phyloP scores from a whole-genome alignment of 2,888 invertebrate genomes.

The Melangyna quadrimaculata region DNA sequence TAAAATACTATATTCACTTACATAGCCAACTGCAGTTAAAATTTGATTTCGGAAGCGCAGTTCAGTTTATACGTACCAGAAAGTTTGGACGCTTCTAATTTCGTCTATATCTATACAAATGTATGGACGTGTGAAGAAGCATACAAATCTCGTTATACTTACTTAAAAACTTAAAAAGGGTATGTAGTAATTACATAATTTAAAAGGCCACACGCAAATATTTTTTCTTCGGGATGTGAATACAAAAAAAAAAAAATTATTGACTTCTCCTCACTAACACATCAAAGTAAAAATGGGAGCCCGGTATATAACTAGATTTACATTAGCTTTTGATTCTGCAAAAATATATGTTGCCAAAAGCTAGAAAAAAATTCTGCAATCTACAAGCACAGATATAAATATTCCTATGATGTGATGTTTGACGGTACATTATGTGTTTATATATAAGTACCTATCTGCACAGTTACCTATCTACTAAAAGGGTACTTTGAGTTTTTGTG shows the following conservation, averaged over 20 bases:
- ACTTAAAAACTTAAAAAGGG: too few species aligned
- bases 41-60: too few species aligned
- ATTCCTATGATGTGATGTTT: not conserved
- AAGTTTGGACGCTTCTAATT: too few species aligned
- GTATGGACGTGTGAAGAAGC: not conserved
- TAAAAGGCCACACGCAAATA: not conserved
- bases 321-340: slow-evolving; percentile 24
- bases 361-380: slow-evolving; percentile 17
- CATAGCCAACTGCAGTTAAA: too few species aligned
- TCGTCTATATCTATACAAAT: too few species aligned
- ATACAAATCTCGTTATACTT: not conserved
- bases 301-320: not conserved
- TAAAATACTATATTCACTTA: too few species aligned
- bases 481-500: slow-evolving; percentile 61
- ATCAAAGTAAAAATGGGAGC: not conserved
- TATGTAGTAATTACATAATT: not conserved
- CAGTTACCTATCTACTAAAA: slow-evolving; percentile 44
- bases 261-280: not conserved
- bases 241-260: not conserved
- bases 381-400: not conserved
- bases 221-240: not conserved
- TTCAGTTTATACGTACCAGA: too few species aligned
- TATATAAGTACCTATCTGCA: not conserved
- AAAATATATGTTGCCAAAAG: slow-evolving; percentile 37
- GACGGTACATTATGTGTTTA: not conserved